Evolutionary conservation across 2,113 vertebrate genomes (phyloP).

Genomic region (Sylvia atricapilla): DNA sequence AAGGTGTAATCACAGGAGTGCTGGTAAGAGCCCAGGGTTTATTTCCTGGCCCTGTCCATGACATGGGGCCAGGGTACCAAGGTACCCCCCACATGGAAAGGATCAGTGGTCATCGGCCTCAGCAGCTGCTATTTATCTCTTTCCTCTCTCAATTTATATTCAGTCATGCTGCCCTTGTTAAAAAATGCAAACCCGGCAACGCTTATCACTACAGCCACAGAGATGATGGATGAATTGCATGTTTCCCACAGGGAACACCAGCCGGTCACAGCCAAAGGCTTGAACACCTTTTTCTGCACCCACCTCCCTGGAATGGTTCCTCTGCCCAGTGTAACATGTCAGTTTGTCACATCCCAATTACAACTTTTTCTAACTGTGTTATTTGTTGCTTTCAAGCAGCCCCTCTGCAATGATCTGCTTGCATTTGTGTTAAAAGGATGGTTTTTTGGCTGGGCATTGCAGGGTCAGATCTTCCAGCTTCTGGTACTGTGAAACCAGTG

Average conservation of each 20-base stretch:
- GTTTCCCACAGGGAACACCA: not conserved
- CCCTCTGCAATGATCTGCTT: not conserved
- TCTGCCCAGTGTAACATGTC: too few species aligned
- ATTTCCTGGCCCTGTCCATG: constrained; percentile 54
- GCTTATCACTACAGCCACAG: not conserved
- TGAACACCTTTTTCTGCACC: not conserved
- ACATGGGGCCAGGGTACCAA: constrained; percentile 33
- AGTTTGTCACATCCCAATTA: fast-evolving
- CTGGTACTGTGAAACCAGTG: not conserved
- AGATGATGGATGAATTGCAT: not conserved
- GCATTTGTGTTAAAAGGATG: fast-evolving
- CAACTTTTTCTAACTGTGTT: too few species aligned
- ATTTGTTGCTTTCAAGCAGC: not conserved
- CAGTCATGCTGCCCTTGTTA: not conserved
- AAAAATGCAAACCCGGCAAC: not conserved
- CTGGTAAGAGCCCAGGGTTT: constrained; percentile 52
- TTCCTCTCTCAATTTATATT: not conserved
- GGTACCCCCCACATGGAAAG: constrained; percentile 45
- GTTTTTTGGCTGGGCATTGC: not conserved
- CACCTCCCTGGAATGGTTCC: not conserved
- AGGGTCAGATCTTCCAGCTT: not conserved
- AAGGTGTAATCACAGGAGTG: constrained; percentile 62
- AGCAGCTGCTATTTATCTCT: constrained; percentile 23
- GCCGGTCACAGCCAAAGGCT: not conserved
- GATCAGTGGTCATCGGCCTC: not conserved